Evolutionary conservation across 2,797 vertebrate species (phyloP), one percentile per base, ranked within the genome.

Genomic region (Oreochromis mossambicus): DNA sequence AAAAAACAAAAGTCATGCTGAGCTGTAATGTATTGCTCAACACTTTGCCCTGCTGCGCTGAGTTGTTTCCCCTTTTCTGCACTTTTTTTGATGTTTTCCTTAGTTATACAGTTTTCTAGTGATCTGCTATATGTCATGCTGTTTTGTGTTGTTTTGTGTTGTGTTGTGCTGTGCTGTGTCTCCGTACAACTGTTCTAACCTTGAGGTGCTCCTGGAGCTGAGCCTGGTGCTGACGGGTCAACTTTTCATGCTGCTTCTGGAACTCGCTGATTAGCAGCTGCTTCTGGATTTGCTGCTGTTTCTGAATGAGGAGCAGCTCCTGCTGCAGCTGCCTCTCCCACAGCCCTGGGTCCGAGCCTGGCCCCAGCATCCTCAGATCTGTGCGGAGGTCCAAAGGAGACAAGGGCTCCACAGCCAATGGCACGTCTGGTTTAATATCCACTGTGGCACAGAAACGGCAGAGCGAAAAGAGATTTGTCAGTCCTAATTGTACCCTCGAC

Each of bases 221-320:
- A 78, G 98, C 99, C 95, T 99, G 98, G 91, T 99, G 99, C 95
- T 99, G 98, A 80, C 98, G 97, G 50, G 98, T 98, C 96, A 99
- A 88, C 95, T 98, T 99, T 95, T 99, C 98, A 10, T 99, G 99
- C 95, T 99, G 98, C 90, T 99, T 99, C 96, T 99, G 98, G 94
- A 99, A 99, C 95, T 99, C 98, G 21, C 96, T 98, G 87, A 99
- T 99, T 82, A 99, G 97, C 85, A 99, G 96, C 91, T 99, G 98
- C 92, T 99, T 99, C 96, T 99, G 98, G 92, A 99, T 98, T 92
- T 99, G 99, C 93, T 99, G 99, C 95, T 99, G 99, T 91, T 99
- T 99, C 95, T 99, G 98, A 84, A 99, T 99, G 58, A 99, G 97
- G 48, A 99, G 97, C 54, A 99, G 94, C 70, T 99, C 98, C 93